Percentiles rank a stretch among this genome's conserved stretches.
These are phyloP conservation scores for Alcedo atthis DNA, from an alignment of 2,797 vertebrate genomes.

Conservation along the genomic window DNA sequence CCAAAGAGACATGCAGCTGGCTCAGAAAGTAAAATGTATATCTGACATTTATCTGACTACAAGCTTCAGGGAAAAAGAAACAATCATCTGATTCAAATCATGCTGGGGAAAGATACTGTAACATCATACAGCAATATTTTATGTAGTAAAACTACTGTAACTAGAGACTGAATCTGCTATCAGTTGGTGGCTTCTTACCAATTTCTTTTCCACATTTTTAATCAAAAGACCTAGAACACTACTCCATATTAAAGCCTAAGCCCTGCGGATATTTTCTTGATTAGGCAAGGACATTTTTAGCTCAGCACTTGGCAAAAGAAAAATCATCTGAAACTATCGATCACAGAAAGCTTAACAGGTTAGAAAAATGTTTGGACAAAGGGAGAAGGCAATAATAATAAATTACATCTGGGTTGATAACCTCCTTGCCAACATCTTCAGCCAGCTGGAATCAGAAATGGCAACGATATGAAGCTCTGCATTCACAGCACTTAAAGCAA, in stretches of 20 bases:
- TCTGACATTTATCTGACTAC: background rate
- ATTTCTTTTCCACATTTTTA: background rate
- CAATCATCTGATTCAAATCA: background rate
- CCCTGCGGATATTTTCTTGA: background rate
- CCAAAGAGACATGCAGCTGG: background rate
- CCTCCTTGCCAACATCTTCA: constrained; percentile 11
- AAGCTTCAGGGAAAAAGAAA: background rate
- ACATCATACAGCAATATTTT: background rate
- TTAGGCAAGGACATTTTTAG: constrained; percentile 18
- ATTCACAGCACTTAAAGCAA: background rate
- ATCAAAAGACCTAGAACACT: background rate
- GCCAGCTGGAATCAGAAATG: constrained; percentile 17
- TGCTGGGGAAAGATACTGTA: background rate
- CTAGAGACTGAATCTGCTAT: background rate
- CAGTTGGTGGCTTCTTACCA: background rate
- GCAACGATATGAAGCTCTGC: background rate
- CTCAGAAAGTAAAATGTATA: background rate
- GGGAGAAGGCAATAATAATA: constrained; percentile 28
- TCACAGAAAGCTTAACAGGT: constrained; percentile 16
- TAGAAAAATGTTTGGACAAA: constrained; percentile 52
- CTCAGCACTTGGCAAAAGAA: constrained; percentile 36
- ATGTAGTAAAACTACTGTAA: background rate
- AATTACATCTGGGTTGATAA: constrained; percentile 25
- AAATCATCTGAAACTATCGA: background rate
- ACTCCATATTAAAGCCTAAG: background rate